Percentiles rank a stretch among this genome's conserved stretches.
Conservation (phyloP, 2,888 invertebrate species). For the Seira musarum region DNA sequence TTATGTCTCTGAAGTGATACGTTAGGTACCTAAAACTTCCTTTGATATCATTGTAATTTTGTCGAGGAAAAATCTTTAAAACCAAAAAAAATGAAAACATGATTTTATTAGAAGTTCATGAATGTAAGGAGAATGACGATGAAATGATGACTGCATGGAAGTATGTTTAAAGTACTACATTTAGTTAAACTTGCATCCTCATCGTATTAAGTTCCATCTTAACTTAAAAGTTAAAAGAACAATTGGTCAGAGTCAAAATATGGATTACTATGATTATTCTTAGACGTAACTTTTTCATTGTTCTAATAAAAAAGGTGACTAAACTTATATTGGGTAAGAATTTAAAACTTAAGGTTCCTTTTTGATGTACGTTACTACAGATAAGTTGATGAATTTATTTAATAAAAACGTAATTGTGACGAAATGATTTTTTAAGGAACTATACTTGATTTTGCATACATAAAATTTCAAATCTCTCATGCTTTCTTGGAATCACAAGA, state of each 20-base stretch:
- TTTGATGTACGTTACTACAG: slow-evolving; percentile 17
- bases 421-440: too few relatives aligned
- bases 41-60: slow-evolving; percentile 23
- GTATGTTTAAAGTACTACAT: too few relatives aligned
- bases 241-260: too few relatives aligned
- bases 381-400: slow-evolving; percentile 41
- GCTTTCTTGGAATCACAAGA: too few relatives aligned
- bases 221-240: too few relatives aligned
- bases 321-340: neutral
- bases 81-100: neutral
- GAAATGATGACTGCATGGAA: neutral
- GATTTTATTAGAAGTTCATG: neutral
- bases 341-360: neutral
- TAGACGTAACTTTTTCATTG: slow-evolving; percentile 1
- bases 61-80: neutral
- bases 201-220: too few relatives aligned
- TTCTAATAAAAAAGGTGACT: neutral
- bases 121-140: neutral
- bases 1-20: slow-evolving; percentile 59
- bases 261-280: too few relatives aligned
- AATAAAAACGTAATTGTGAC: slow-evolving; percentile 53
- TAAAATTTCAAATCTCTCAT: too few relatives aligned
- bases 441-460: too few relatives aligned
- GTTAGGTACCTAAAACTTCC: slow-evolving; percentile 62
- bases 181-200: too few relatives aligned